phyloP scores from a whole-genome alignment of 2,113 vertebrate genomes.

The Notothenia coriiceps region DNA sequence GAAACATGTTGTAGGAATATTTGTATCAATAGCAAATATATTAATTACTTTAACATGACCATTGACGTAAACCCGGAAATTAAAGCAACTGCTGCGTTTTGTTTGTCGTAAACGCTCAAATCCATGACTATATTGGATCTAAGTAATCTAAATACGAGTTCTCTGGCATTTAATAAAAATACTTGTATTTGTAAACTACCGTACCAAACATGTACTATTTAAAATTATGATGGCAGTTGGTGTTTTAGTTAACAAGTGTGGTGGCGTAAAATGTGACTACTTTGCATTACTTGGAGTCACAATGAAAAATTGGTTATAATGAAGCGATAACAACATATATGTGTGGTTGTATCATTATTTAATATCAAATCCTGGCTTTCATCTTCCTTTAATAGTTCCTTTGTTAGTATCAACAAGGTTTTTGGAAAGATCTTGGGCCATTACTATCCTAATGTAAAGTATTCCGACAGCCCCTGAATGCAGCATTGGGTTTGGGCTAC shows the following conservation, averaged over 20 bases:
- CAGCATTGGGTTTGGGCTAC: constrained; percentile 52
- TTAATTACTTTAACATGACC: background rate
- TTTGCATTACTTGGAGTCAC: background rate
- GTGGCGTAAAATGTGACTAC: background rate
- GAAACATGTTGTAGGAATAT: background rate
- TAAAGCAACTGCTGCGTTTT: constrained; percentile 30
- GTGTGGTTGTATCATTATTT: background rate
- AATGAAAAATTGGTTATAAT: background rate
- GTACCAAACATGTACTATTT: background rate
- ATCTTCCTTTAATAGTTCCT: background rate
- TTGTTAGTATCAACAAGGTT: too few relatives aligned
- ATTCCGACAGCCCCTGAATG: constrained; percentile 27
- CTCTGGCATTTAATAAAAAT: background rate
- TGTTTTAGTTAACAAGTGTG: background rate
- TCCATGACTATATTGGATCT: accelerated
- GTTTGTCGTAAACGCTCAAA: background rate
- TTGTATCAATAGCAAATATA: background rate
- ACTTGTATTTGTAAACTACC: background rate
- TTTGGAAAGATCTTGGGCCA: background rate
- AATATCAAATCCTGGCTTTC: accelerated
- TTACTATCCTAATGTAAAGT: accelerated
- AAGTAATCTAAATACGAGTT: background rate
- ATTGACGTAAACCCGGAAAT: constrained; percentile 63
- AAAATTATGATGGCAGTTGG: background rate
- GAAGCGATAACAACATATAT: background rate